Base-by-base conservation (phyloP, 2,113 vertebrate genomes). In the Callipepla squamata region DNA sequence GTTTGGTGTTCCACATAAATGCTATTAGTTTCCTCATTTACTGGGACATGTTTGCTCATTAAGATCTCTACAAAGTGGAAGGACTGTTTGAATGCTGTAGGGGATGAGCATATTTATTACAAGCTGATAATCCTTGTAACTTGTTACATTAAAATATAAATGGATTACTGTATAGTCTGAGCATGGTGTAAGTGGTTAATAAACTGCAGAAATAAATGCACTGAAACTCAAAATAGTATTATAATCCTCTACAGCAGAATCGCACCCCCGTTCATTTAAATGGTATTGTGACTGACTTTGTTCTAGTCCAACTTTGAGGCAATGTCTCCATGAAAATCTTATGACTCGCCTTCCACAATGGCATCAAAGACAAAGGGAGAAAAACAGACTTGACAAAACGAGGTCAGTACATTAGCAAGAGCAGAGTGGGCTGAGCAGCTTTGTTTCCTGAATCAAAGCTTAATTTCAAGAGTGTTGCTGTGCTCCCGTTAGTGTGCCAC, bases 131-230 rank as follows among this genome's bases (percentile, higher is more conserved):
- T 87, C 58, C 86, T 94, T 95, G 61, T 85, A 94, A 92, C 36
- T 77, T 81, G 79, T 95, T 95, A 95, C 73, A 94, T 93, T 95
- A 92, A 96, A 94, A 91, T 91, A 93, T 94, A 97, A 97, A 94
- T 93, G 82, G 63, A 91, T 96, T 85, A 77, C 42, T 82, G 79
- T 92, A 57, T 74, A 81, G 78, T 85, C 66, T 81, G 76, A 95
- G 83, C 89, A 90, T 83, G 75, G 42, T 79, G 80, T 90, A 94
- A 96, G 87, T 84, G 55, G 89, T 95, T 96, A 92, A 67, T 89
- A 66, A 93, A 75, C 79, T 80, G 65, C 11, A 28, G 85, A 75
- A 94, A 87, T 86, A 95, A 95, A 80, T 72, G 68, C 14, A 5
- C 80, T 96, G 70, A 94, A 89, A 94, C 69, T 53, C 58, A 47